These are phyloP conservation scores for Calosoma granatense DNA, from an alignment of 1,140 invertebrate species.

Conservation along the genomic window DNA sequence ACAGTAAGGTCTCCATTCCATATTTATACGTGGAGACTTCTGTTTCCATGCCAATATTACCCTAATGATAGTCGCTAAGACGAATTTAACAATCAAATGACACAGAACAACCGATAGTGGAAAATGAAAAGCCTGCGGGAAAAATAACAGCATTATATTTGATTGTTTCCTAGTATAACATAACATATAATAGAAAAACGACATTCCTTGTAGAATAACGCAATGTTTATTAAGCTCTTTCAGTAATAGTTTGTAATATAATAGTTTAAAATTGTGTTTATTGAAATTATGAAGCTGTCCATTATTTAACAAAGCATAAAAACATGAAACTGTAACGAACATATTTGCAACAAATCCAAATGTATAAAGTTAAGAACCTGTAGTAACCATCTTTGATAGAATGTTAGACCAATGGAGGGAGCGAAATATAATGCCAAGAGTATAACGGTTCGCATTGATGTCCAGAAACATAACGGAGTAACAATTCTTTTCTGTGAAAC, in stretches of 20 bases:
- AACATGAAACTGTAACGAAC: too few species aligned
- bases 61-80: slow-evolving; percentile 58
- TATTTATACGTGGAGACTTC: slow-evolving; percentile 46
- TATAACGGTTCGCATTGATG: slow-evolving; percentile 32
- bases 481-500: slow-evolving; percentile 16
- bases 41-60: slow-evolving; percentile 47
- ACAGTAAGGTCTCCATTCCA: slow-evolving; percentile 57
- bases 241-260: slow-evolving; percentile 2
- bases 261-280: too few species aligned
- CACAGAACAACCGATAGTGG: slow-evolving; percentile 74
- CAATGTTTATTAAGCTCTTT: neutral
- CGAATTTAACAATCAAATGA: slow-evolving; percentile 76
- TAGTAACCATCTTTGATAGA: slow-evolving; percentile 90
- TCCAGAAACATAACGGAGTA: slow-evolving; percentile 26
- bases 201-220: slow-evolving; percentile 6
- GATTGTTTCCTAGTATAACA: slow-evolving; percentile 8
- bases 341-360: too few species aligned
- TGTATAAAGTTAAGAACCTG: slow-evolving; percentile 59
- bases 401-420: slow-evolving; percentile 89
- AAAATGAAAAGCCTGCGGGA: slow-evolving; percentile 65
- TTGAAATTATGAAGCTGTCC: too few species aligned
- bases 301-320: too few species aligned
- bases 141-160: slow-evolving; percentile 15
- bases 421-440: slow-evolving; percentile 75
- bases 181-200: slow-evolving; percentile 1